phyloP scores from a whole-genome alignment of 64 coral and sea anemone genomes.

The Dendrophyllia cribrosa region DNA sequence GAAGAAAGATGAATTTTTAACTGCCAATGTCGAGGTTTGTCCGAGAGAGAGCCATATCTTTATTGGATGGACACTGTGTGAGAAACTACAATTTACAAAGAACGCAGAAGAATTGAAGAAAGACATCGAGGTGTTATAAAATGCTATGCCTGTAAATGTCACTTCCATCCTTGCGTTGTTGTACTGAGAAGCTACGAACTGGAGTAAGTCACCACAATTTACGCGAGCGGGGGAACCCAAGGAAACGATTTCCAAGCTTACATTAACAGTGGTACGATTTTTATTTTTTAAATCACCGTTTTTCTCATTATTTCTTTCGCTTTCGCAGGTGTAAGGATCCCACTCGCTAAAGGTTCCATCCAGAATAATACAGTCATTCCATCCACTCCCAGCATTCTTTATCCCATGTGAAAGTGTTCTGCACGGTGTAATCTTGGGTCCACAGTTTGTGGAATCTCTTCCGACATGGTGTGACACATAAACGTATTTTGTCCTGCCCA shows the following conservation, averaged over 20 bases:
- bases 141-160: neutral
- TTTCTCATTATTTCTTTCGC: neutral
- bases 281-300: neutral
- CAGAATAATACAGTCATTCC: neutral
- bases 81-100: conserved; percentile 11
- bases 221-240: neutral
- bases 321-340: neutral
- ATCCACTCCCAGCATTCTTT: neutral
- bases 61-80: neutral
- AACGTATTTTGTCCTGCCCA: neutral
- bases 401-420: conserved; percentile 5
- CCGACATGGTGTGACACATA: neutral
- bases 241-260: neutral
- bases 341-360: neutral
- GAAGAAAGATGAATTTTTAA: neutral
- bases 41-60: neutral
- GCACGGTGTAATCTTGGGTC: neutral
- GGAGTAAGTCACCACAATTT: neutral
- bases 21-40: neutral
- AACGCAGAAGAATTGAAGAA: neutral
- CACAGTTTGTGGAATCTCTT: neutral
- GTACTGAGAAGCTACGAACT: neutral
- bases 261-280: neutral
- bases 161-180: neutral
- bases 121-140: neutral